Conservation (phyloP, 2,888 invertebrate genomes). For the Abrostola tripartita region DNA sequence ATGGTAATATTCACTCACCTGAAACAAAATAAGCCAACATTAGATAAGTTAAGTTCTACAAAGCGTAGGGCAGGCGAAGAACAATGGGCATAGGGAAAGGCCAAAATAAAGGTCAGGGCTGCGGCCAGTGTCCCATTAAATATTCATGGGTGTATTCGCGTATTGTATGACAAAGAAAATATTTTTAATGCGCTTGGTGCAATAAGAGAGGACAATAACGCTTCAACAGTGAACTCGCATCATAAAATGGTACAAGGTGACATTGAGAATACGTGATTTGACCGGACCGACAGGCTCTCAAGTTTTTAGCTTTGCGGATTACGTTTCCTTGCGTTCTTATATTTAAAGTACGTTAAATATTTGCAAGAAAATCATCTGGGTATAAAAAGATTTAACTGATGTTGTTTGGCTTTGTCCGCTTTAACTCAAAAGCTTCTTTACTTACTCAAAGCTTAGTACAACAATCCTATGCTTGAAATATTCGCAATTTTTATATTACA, state of each 20-base stretch:
- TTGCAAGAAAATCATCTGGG: conserved; percentile 40
- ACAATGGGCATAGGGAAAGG: conserved; percentile 78
- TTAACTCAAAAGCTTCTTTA: too few relatives aligned
- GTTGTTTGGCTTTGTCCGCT: too few relatives aligned
- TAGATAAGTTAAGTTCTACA: conserved; percentile 71
- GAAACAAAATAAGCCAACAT: conserved; percentile 71
- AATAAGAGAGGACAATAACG: conserved; percentile 63
- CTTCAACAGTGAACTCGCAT: conserved; percentile 43
- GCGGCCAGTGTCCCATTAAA: conserved; percentile 74
- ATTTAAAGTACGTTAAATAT: conserved; percentile 45
- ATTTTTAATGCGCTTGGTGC: conserved; percentile 68
- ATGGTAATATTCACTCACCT: conserved; percentile 54
- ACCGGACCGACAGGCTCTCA: conserved; percentile 52
- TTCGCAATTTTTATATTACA: too few relatives aligned
- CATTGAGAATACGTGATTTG: conserved; percentile 70
- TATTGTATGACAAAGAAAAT: conserved; percentile 74
- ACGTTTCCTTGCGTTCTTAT: conserved; percentile 55
- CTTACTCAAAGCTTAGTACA: too few relatives aligned
- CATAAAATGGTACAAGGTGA: conserved; percentile 68
- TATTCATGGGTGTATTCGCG: conserved; percentile 82
- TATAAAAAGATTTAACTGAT: conserved; percentile 10
- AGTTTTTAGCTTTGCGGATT: conserved; percentile 42
- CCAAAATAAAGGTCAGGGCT: conserved; percentile 83
- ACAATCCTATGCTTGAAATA: too few relatives aligned
- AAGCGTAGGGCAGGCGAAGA: conserved; percentile 65